Percentiles rank a stretch among this genome's conserved stretches.
These are phyloP conservation scores for Microchrysa polita DNA, from an alignment of 2,888 invertebrate species.

Conservation along the genomic window DNA sequence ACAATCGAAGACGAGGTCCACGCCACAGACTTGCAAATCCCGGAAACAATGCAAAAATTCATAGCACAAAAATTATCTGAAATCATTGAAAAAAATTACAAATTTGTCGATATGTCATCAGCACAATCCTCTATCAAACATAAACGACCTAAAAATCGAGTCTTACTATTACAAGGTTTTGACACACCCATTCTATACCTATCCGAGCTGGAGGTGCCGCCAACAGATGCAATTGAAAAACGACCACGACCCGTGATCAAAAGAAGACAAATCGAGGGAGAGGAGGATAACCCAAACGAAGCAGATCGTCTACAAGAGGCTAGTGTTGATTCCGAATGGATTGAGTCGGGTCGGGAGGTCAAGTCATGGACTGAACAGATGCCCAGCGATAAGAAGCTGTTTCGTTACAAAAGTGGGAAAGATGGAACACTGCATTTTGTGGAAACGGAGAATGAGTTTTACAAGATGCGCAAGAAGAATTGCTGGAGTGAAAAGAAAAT, in stretches of 20 bases:
- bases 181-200: slow-evolving; percentile 25
- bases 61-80: slow-evolving; percentile 47
- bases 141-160: background rate
- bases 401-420: slow-evolving; percentile 42
- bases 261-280: slow-evolving; percentile 44
- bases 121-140: background rate
- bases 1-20: slow-evolving; percentile 20
- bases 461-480: slow-evolving; percentile 45
- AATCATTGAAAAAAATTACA: slow-evolving; percentile 32
- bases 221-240: too few species aligned
- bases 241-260: slow-evolving; percentile 36
- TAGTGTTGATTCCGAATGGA: slow-evolving; percentile 27
- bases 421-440: slow-evolving; percentile 40
- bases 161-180: slow-evolving; percentile 44
- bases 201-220: too few species aligned
- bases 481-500: slow-evolving; percentile 49
- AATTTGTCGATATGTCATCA: slow-evolving; percentile 38
- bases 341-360: slow-evolving; percentile 35
- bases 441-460: slow-evolving; percentile 50
- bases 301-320: slow-evolving; percentile 39
- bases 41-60: slow-evolving; percentile 48
- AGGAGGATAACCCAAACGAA: slow-evolving; percentile 32
- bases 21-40: slow-evolving; percentile 41
- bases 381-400: slow-evolving; percentile 36
- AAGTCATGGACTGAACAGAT: slow-evolving; percentile 35